Percentiles rank a stretch among this genome's conserved stretches.
These are phyloP conservation scores for Vombatus ursinus DNA, from an alignment of 2,113 vertebrate species.

Conservation along the genomic window DNA sequence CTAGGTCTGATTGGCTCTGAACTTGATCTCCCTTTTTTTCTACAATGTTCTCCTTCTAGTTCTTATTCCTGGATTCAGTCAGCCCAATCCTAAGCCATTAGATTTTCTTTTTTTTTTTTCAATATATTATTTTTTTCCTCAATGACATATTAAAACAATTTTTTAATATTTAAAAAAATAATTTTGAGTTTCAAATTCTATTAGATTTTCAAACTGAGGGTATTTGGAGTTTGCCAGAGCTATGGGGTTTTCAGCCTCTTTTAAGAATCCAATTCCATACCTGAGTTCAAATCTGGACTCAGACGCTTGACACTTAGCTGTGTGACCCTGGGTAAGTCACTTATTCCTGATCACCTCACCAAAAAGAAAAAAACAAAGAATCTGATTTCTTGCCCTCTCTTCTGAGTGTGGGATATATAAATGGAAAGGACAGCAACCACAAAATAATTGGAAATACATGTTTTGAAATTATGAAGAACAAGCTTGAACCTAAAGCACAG, in stretches of 20 bases:
- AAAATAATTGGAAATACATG: not conserved
- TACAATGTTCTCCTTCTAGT: too few relatives aligned
- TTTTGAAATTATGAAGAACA: not conserved
- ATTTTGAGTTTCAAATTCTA: too few relatives aligned
- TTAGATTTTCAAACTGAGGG: not conserved
- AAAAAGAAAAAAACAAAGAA: too few relatives aligned
- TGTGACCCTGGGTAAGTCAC: too few relatives aligned
- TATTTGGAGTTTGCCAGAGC: not conserved
- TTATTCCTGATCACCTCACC: too few relatives aligned
- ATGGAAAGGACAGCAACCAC: not conserved
- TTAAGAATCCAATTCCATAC: not conserved
- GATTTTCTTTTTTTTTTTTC: not conserved
- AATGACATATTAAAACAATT: too few relatives aligned
- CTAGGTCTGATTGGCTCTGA: not conserved
- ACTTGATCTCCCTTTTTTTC: not conserved
- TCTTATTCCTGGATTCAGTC: not conserved
- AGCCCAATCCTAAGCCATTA: not conserved
- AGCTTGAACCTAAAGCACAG: not conserved
- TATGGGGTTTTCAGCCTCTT: not conserved
- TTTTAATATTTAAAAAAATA: too few relatives aligned
- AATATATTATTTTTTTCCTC: too few relatives aligned
- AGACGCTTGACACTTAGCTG: too few relatives aligned
- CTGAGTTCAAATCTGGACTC: too few relatives aligned
- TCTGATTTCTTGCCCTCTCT: not conserved
- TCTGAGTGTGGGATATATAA: not conserved